Conservation (phyloP, 1,140 invertebrate genomes). For the Ceratina japonica region DNA sequence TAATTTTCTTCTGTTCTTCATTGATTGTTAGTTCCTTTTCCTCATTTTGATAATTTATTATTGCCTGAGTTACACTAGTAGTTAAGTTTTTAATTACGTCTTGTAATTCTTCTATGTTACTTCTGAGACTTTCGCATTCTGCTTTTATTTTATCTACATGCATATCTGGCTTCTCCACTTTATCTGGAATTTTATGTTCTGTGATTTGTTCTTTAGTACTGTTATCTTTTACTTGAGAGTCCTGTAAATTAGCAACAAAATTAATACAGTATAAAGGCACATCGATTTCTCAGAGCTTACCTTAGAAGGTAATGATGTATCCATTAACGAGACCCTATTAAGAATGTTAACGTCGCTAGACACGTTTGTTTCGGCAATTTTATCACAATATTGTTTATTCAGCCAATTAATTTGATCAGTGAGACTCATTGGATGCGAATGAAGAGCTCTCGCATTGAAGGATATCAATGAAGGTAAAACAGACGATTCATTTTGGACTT, state of each 20-base stretch:
- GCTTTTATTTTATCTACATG: conserved; percentile 66
- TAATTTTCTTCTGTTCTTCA: conserved; percentile 79
- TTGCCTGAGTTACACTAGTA: conserved; percentile 70
- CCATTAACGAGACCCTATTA: conserved; percentile 58
- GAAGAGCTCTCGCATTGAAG: conserved; percentile 69
- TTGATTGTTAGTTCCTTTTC: conserved; percentile 74
- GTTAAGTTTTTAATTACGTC: conserved; percentile 72
- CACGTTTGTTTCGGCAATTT: conserved; percentile 37
- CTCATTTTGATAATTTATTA: conserved; percentile 70
- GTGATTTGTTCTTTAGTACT: neutral
- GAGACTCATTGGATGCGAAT: conserved; percentile 65
- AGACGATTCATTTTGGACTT: conserved; percentile 73
- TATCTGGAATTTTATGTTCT: conserved; percentile 32
- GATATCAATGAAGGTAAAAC: conserved; percentile 80
- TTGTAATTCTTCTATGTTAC: conserved; percentile 71
- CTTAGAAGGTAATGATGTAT: conserved; percentile 52
- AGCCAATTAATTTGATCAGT: conserved; percentile 74
- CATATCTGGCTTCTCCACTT: conserved; percentile 50
- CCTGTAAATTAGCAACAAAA: conserved; percentile 33
- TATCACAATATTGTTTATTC: conserved; percentile 59
- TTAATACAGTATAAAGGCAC: neutral
- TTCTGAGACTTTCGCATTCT: conserved; percentile 72
- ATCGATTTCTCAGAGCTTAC: conserved; percentile 34
- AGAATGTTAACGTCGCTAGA: conserved; percentile 46
- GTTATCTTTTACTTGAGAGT: conserved; percentile 39